Percentiles rank a stretch among this genome's conserved stretches.
phyloP scores from a whole-genome alignment of 2,888 invertebrate species.

The Heliconius charithonia region DNA sequence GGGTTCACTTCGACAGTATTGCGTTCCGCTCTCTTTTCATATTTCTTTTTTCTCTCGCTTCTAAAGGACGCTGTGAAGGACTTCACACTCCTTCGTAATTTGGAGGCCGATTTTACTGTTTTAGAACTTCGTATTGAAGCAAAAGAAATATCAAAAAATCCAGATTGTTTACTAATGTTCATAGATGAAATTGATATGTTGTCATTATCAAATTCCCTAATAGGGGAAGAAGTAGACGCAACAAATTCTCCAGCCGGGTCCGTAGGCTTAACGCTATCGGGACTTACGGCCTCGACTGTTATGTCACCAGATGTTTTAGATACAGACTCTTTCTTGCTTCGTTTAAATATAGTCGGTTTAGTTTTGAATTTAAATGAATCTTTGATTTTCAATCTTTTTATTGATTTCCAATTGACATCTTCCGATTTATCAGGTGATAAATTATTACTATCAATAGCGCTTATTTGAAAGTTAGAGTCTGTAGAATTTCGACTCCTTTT shows the following conservation, averaged over 20 bases:
- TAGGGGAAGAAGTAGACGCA: conserved; percentile 78
- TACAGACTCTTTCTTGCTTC: conserved; percentile 73
- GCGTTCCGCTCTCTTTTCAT: conserved; percentile 73
- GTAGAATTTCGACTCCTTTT: conserved; percentile 80
- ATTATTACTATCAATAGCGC: conserved; percentile 66
- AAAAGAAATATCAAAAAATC: conserved; percentile 80
- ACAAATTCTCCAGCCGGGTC: conserved; percentile 75
- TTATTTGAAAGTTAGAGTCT: conserved; percentile 77
- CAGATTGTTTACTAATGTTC: conserved; percentile 79
- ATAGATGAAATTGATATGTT: conserved; percentile 77
- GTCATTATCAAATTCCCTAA: conserved; percentile 78
- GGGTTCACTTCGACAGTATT: conserved; percentile 75
- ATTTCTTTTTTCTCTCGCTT: conserved; percentile 80
- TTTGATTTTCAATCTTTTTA: conserved; percentile 80
- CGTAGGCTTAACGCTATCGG: conserved; percentile 73
- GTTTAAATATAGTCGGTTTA: conserved; percentile 78
- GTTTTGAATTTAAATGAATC: conserved; percentile 82
- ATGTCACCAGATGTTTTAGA: conserved; percentile 74
- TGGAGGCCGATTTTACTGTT: conserved; percentile 78
- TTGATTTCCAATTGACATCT: conserved; percentile 80
- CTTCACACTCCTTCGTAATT: conserved; percentile 77
- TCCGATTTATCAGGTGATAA: conserved; percentile 76
- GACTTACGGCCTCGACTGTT: conserved; percentile 73
- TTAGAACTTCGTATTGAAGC: conserved; percentile 75
- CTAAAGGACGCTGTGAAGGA: conserved; percentile 82